Base-by-base conservation (phyloP, 2,888 invertebrate species). In the Eristalis tenax region DNA sequence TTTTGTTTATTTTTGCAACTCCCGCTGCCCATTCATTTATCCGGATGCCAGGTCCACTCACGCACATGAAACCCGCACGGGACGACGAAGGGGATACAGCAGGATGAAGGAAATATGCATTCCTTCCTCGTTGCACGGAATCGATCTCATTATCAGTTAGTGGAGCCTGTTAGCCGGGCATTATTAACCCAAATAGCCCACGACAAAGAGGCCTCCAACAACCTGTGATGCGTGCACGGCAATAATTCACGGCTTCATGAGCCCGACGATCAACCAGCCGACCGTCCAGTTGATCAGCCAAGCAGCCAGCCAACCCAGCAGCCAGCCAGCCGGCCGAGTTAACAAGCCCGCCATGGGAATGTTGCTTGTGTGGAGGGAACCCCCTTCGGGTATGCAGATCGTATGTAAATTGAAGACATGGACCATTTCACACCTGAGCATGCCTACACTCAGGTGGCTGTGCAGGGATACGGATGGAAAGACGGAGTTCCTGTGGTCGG, bases 111-210 rank as follows among this genome's bases (percentile, higher is more conserved):
- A 35, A 59, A 50, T 70, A 69, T 76, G 83, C 83, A 87, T 87
- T 87, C 87, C 80, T 80, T 80, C 71, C 79, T 76, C 79, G 76
- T 79, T 75, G 87, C 87, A 87, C 87, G 87, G 83, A 87, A 87
- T 87, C 87, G 87, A 87, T 87, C 87, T 87, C 87, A 87, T 87
- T 87, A 87, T 87, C 87, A 83, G 87, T 87, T 87, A 64, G 71
- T 50, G 65, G 64, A 68, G 87, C 83, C 80, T 87, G 83, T 83
- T 83, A 83, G 87, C 64, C 68, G 40, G 32, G 79, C 87, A 83
- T 87, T 87, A 87, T 87, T 87, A 87, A 87, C 83, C 87, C 73
- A 87, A 87, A 87, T 87, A 87, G 73, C 83, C 50, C 83, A 80
- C 76, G 73, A 80, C 68, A 70, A 73, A 65, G 63, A 32, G 40